Conservation (phyloP, 2,888 invertebrate genomes). For the Alloplasta piceator region DNA sequence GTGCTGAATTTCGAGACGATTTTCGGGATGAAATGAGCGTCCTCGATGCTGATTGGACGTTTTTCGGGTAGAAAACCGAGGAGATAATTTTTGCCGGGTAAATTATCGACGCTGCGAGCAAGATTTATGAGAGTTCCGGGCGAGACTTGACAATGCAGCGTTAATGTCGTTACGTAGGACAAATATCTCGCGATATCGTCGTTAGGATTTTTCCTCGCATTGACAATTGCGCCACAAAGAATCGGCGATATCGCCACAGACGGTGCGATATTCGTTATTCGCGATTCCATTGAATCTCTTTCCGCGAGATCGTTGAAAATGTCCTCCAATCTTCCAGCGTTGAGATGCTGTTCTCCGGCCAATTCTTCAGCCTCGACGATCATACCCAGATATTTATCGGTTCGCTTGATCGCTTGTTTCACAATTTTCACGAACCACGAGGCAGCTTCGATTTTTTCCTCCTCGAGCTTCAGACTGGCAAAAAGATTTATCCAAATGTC, state of each 20-base stretch:
- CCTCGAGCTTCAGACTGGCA: conserved; percentile 72
- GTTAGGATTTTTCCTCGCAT: conserved; percentile 79
- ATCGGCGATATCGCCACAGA: conserved; percentile 75
- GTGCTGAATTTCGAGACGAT: conserved; percentile 83
- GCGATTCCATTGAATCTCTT: conserved; percentile 49
- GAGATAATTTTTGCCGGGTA: conserved; percentile 84
- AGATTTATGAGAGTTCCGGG: conserved; percentile 84
- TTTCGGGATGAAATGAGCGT: conserved; percentile 78
- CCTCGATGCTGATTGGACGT: conserved; percentile 80
- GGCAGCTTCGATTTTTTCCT: conserved; percentile 71
- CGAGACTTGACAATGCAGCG: conserved; percentile 86
- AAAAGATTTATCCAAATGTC: conserved; percentile 87
- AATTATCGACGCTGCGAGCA: conserved; percentile 83
- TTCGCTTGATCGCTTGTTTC: conserved; percentile 68
- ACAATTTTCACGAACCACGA: conserved; percentile 76
- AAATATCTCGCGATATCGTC: conserved; percentile 68
- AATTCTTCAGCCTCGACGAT: conserved; percentile 72
- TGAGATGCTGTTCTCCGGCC: conserved; percentile 65
- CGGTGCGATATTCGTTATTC: conserved; percentile 65
- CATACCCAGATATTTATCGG: conserved; percentile 74
- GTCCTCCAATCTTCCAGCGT: conserved; percentile 67
- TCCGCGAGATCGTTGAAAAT: conserved; percentile 70
- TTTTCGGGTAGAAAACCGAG: conserved; percentile 83
- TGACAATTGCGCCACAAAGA: conserved; percentile 80
- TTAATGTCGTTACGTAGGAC: conserved; percentile 83